phyloP scores from a whole-genome alignment of 2,797 vertebrate genomes.

The Sebastiscus albofasciatus region DNA sequence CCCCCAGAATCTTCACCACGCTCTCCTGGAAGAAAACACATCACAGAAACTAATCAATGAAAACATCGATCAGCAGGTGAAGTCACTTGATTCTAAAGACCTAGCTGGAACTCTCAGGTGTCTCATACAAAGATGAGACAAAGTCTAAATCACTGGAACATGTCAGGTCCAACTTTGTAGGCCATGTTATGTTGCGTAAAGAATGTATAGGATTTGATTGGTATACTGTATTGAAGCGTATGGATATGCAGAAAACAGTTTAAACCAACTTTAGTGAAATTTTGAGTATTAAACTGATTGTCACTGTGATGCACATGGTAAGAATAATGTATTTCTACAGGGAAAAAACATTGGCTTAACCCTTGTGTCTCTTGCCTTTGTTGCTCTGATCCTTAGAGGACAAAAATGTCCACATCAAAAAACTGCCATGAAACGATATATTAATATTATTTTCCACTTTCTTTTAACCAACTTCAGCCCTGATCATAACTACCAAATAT shows the following conservation, averaged over 20 bases:
- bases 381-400: too few species aligned
- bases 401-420: too few species aligned
- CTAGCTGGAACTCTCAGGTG: background rate
- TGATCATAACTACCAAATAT: too few species aligned
- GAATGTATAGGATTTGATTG: background rate
- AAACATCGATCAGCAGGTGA: background rate
- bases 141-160: background rate
- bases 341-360: background rate
- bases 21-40: constrained; percentile 82
- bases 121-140: background rate
- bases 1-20: constrained; percentile 77
- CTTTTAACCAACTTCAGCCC: too few species aligned
- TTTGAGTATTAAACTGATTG: background rate
- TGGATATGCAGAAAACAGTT: background rate
- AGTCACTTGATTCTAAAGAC: background rate
- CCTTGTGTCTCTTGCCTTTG: too few species aligned
- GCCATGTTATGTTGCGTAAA: background rate
- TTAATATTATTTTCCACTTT: too few species aligned
- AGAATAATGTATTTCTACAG: background rate
- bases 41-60: constrained; percentile 40
- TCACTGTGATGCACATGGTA: background rate
- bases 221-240: background rate
- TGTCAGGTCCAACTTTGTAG: background rate
- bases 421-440: too few species aligned
- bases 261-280: background rate